A percentile compares a stretch with the other conserved stretches of the same genome.
These are phyloP conservation scores for Clusia tigrina DNA, from an alignment of 2,888 invertebrate species.

Conservation along the genomic window DNA sequence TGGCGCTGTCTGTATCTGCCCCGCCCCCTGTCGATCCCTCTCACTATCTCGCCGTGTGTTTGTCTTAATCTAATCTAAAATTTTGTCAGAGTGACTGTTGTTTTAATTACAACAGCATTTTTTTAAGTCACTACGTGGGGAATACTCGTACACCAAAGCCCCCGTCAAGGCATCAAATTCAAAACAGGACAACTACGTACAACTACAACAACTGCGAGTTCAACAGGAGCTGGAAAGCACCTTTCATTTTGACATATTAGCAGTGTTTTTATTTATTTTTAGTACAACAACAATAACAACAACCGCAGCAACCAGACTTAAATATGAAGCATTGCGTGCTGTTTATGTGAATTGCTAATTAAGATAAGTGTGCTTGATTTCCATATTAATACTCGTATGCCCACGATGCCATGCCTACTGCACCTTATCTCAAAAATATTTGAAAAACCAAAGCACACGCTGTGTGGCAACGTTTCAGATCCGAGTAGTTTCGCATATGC, in stretches of 20 bases:
- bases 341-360: slow-evolving; percentile 48
- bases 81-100: slow-evolving; percentile 29
- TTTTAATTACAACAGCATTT: slow-evolving; percentile 32
- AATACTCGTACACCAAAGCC: too few relatives aligned
- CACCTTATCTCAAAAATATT: neutral
- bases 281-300: neutral
- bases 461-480: neutral
- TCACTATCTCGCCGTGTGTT: too few relatives aligned
- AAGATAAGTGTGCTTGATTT: slow-evolving; percentile 57
- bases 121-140: slow-evolving; percentile 12
- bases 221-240: neutral
- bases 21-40: too few relatives aligned
- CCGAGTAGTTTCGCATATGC: neutral
- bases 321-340: slow-evolving; percentile 1
- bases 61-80: slow-evolving; percentile 34
- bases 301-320: neutral
- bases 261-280: neutral
- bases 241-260: neutral
- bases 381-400: slow-evolving; percentile 47
- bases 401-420: neutral
- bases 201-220: too few relatives aligned
- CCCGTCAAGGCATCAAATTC: neutral
- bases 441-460: neutral
- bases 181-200: too few relatives aligned
- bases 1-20: neutral